Evolutionary conservation across 2,797 vertebrate genomes (phyloP), one percentile per base, ranked within the genome.

Genomic region (Tarsius wallacei): DNA sequence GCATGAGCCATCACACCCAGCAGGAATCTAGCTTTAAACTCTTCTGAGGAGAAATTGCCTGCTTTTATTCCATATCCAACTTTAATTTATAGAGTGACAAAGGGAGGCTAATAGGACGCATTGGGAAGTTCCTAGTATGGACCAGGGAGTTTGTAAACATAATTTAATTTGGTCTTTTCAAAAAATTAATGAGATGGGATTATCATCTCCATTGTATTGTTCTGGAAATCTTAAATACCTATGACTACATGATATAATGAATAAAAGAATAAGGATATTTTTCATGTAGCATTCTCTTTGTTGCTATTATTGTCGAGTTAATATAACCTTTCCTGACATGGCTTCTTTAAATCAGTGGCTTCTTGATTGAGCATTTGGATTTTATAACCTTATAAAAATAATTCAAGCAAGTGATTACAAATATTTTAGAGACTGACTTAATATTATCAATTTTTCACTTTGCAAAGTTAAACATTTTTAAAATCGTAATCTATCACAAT

Each of bases 71-170:
- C 42, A 76, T 76, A n/a, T 28, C 51, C 36, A 87, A 82, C 13
- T 57, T 87, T 49, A 49, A 73, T 49, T 85, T 33, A 57, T n/a
- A n/a, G 17, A n/a, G 28, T 47, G 19, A 66, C 61, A 59, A 74
- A 19, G 47, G 24, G 63, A 26, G 55, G 26, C 10, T 31, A 77
- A 77, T 28, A 12, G 61, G 42, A 92, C 36, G 64, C 76, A 42
- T 21, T 4, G 0, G 26, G 22, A 70, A 33, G 2, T 70, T 21
- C 21, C 66, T 51, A 82, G 0, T 0, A 4, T 71, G 28, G 42
- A 3, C 8, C 33, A 55, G 21, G 63, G 19, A 28, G 19, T 71
- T 47, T 71, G 33, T 49, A 31, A 86, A 81, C 22, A 9, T 2
- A 15, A 36, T 80, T 47, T 77, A 55, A 53, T 22, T 61, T 33